These are phyloP conservation scores for Bombus balteatus DNA, from an alignment of 1,140 invertebrate species.

Conservation along the genomic window DNA sequence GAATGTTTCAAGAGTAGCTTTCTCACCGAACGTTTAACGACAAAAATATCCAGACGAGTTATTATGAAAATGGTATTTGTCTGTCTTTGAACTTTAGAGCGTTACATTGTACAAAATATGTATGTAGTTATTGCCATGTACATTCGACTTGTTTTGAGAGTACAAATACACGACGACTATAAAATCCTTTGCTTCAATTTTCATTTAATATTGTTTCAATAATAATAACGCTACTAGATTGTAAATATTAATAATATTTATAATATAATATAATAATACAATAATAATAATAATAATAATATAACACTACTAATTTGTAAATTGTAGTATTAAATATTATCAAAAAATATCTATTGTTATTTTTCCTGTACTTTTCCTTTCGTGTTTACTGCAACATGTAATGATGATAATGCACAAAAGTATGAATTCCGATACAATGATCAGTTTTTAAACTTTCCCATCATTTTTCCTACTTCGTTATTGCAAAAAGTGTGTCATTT, in stretches of 20 bases:
- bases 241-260: conserved; percentile 58
- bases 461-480: conserved; percentile 23
- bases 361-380: conserved; percentile 59
- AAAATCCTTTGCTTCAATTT: conserved; percentile 69
- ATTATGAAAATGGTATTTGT: conserved; percentile 39
- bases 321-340: conserved; percentile 80
- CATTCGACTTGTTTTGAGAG: conserved; percentile 50
- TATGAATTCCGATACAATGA: conserved; percentile 37
- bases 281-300: conserved; percentile 78
- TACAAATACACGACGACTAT: conserved; percentile 70
- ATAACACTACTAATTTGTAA: conserved; percentile 79
- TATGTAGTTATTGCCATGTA: conserved; percentile 46
- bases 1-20: conserved; percentile 62
- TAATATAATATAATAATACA: conserved; percentile 67
- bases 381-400: conserved; percentile 50
- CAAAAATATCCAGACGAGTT: conserved; percentile 44
- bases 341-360: conserved; percentile 77
- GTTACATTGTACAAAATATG: conserved; percentile 48
- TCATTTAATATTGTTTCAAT: conserved; percentile 69
- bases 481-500: conserved; percentile 18
- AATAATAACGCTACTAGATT: conserved; percentile 63
- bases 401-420: conserved; percentile 53
- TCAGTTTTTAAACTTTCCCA: conserved; percentile 5
- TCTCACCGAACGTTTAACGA: conserved; percentile 45
- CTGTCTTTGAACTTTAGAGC: conserved; percentile 44